Base-by-base conservation (phyloP, 2,888 invertebrate genomes). In the Hartigia nigra region DNA sequence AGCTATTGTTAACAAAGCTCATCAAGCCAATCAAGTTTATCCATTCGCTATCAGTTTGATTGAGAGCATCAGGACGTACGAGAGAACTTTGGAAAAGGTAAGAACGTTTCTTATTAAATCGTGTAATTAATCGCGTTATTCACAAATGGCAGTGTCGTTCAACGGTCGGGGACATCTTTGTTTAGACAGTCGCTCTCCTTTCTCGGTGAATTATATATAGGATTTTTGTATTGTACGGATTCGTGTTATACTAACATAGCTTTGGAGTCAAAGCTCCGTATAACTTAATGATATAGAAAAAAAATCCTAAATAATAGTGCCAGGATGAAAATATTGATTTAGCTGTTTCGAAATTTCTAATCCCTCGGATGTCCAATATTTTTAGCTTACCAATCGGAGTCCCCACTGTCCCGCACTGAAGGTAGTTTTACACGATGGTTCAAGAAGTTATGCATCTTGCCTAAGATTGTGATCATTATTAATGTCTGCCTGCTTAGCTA, bases 1-100 rank as follows among this genome's bases (percentile, higher is more conserved):
- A 87, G 97, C 98, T 0, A 99, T 99, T 84, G 98, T 99, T 39
- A 99, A 99, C 93, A 99, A 99, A 92, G 99, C 99, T 5, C 99
- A 99, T 92, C 98, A 98, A 91, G 99, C 99, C 0, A 99, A 99
- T 92, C 98, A 98, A 91, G 95, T 99, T 23, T 99, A 99, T 92
- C 99, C 99, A 0, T 99, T 98, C 93, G 99, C 99, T 31, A 99
- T 99, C 88, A 99, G 99, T 1, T 94, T 99, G 83, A 98, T 99
- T 87, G 99, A 99, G 92, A 98, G 98, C 91, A 97, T 99, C 69
- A 95, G 98, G 84, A 98, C 99, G 0, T 99, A 99, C 91, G 98
- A 99, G 91, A 95, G 98, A 90, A 98, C 99, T 9, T 93, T 99
- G 90, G 98, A 99, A 92, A 99, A 98, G 96, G 98, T 99, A 93